Evolutionary conservation across 2,888 invertebrate genomes (phyloP).

Genomic region (Ormyrus thymus): DNA sequence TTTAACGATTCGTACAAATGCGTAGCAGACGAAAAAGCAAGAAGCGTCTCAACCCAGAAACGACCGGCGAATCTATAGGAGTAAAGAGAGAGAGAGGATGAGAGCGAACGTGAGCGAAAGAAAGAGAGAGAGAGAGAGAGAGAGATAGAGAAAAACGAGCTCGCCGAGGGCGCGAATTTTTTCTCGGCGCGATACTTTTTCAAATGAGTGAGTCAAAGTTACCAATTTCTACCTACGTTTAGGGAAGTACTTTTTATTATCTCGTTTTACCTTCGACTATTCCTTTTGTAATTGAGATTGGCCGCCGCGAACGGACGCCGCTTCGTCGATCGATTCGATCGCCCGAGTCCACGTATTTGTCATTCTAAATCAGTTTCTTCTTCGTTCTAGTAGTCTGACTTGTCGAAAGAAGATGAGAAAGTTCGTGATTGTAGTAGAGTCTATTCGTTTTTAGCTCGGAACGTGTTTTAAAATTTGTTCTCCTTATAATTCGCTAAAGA

Average conservation of each 20-base stretch:
- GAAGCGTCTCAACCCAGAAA: constrained; percentile 70
- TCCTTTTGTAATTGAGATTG: constrained; percentile 74
- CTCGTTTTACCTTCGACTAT: constrained; percentile 72
- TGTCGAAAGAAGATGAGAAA: background rate
- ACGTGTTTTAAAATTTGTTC: background rate
- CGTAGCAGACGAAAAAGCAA: constrained; percentile 8
- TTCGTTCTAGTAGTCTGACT: background rate
- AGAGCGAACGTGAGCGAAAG: constrained; percentile 17
- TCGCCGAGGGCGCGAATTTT: constrained; percentile 36
- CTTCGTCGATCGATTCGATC: constrained; percentile 51
- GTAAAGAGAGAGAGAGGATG: constrained; percentile 50
- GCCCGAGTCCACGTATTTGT: constrained; percentile 12
- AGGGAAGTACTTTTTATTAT: constrained; percentile 71
- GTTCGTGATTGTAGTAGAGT: background rate
- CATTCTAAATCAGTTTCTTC: background rate
- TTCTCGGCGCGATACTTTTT: constrained; percentile 67
- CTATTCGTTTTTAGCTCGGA: too few species aligned
- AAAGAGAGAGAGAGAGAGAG: constrained; percentile 42
- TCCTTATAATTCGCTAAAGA: background rate
- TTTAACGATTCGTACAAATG: constrained; percentile 16
- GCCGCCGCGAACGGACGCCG: constrained; percentile 68
- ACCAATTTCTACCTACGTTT: constrained; percentile 74
- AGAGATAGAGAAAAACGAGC: constrained; percentile 28
- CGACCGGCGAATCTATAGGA: constrained; percentile 64
- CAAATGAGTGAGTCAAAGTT: constrained; percentile 74